phyloP scores from a whole-genome alignment of 2,113 vertebrate species.

The Oncorhynchus keta region DNA sequence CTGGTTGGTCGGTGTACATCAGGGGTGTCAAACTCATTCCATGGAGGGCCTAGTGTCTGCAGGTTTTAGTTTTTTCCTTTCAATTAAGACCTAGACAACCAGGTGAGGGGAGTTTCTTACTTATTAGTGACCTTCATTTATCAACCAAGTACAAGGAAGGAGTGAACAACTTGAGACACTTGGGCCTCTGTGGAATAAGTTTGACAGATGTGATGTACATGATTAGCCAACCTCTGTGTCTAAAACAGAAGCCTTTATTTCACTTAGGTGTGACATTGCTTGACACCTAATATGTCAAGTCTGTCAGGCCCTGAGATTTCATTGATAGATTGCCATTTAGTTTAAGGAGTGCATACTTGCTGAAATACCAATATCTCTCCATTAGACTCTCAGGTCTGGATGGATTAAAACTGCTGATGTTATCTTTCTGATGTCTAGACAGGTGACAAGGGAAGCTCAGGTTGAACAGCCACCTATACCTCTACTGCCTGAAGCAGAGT shows the following conservation, averaged over 20 bases:
- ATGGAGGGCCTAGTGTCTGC: no score
- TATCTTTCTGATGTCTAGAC: conserved; percentile 67
- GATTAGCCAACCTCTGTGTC: no score
- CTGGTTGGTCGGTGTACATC: background rate
- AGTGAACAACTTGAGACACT: background rate
- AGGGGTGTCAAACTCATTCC: no score
- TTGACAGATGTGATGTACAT: no score
- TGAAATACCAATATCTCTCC: conserved; percentile 50
- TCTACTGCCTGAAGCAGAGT: conserved; percentile 34
- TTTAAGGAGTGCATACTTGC: conserved; percentile 33
- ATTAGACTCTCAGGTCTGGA: conserved; percentile 32
- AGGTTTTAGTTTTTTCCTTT: no score
- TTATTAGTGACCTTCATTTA: no score
- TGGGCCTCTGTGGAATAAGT: no score
- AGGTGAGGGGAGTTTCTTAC: no score
- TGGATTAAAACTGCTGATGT: conserved; percentile 56
- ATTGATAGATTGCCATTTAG: conserved; percentile 1
- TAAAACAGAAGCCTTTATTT: no score
- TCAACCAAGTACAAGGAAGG: no score
- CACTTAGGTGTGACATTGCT: conserved; percentile 16
- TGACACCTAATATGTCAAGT: background rate
- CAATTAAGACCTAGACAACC: no score
- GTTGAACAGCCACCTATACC: conserved; percentile 30
- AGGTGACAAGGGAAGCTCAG: conserved; percentile 56
- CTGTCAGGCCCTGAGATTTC: conserved; percentile 13